Evolutionary conservation across 2,888 invertebrate species (phyloP).

Genomic region (Synanthedon formicaeformis): DNA sequence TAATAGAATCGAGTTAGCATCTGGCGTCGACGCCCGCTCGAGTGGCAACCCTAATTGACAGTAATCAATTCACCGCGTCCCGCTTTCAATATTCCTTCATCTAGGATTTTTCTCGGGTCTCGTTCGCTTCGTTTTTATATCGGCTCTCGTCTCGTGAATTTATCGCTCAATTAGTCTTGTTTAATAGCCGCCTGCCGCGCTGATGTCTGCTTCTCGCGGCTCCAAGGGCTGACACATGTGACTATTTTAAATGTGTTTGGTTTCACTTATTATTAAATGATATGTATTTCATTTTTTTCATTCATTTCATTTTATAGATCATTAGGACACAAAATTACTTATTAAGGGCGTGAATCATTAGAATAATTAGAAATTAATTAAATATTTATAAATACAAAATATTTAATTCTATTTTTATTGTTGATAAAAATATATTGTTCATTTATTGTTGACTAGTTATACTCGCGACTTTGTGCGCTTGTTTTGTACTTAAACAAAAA

Average conservation of each 20-base stretch:
- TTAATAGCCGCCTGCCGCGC: slow-evolving; percentile 70
- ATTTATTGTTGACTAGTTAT: too few relatives aligned
- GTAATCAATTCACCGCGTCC: slow-evolving; percentile 63
- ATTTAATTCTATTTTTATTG: too few relatives aligned
- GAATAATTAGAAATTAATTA: neutral
- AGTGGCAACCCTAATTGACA: slow-evolving; percentile 62
- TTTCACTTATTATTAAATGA: neutral
- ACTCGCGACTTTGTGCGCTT: too few relatives aligned
- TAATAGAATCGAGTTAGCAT: slow-evolving; percentile 32
- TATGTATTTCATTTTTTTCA: neutral
- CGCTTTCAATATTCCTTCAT: slow-evolving; percentile 67
- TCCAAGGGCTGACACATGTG: slow-evolving; percentile 43
- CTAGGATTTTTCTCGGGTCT: slow-evolving; percentile 53
- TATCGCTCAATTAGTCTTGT: slow-evolving; percentile 73
- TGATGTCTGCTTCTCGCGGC: slow-evolving; percentile 66
- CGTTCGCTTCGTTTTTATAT: slow-evolving; percentile 61
- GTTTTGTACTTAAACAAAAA: too few relatives aligned
- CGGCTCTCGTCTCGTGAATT: slow-evolving; percentile 65
- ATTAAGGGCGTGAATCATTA: too few relatives aligned
- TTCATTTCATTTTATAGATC: neutral
- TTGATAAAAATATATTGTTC: too few relatives aligned
- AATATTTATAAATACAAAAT: too few relatives aligned
- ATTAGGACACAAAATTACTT: neutral
- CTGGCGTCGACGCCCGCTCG: slow-evolving; percentile 47
- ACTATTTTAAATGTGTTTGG: neutral